phyloP scores from a whole-genome alignment of 37 sponge, comb jelly and placozoan species.

The Spongia lamella region DNA sequence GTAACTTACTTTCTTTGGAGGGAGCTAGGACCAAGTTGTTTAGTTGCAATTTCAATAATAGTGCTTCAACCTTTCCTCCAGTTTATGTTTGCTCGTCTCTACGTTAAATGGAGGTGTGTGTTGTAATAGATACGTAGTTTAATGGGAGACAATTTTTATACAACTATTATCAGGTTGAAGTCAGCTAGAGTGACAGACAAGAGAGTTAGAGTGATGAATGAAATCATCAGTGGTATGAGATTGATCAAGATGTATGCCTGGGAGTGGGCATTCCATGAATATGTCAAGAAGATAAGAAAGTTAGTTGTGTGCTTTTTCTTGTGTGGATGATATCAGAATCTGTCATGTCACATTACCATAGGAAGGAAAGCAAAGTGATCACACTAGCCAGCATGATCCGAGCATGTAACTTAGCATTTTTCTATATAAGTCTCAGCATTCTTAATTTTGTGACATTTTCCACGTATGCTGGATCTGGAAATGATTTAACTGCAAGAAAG shows the following conservation, averaged over 20 bases:
- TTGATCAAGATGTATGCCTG: slow-evolving; percentile 92
- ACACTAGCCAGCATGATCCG: slow-evolving; percentile 30
- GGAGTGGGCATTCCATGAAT: slow-evolving; percentile 76
- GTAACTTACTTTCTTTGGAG: slow-evolving; percentile 5
- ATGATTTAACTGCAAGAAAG: slow-evolving; percentile 35
- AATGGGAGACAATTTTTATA: too few species aligned
- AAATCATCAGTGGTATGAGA: slow-evolving; percentile 83
- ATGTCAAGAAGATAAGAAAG: slow-evolving; percentile 58
- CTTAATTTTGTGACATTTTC: slow-evolving; percentile 55
- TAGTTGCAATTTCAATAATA: slow-evolving; percentile 1
- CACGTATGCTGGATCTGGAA: slow-evolving; percentile 32
- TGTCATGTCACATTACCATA: too few species aligned
- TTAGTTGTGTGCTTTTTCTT: too few species aligned
- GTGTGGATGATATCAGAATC: too few species aligned
- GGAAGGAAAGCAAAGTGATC: slow-evolving; percentile 34
- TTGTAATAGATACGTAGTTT: too few species aligned
- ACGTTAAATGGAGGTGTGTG: slow-evolving; percentile 9
- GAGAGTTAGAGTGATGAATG: slow-evolving; percentile 74
- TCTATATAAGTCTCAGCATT: slow-evolving; percentile 25
- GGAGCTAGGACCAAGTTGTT: slow-evolving; percentile 9
- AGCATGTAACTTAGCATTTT: slow-evolving; percentile 39
- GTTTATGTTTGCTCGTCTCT: background rate
- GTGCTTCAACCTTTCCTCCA: slow-evolving; percentile 12
- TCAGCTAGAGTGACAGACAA: slow-evolving; percentile 70
- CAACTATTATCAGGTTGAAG: slow-evolving; percentile 56